Evolutionary conservation across 2,797 vertebrate species (phyloP).

Genomic region (Leptatherina wallacei): DNA sequence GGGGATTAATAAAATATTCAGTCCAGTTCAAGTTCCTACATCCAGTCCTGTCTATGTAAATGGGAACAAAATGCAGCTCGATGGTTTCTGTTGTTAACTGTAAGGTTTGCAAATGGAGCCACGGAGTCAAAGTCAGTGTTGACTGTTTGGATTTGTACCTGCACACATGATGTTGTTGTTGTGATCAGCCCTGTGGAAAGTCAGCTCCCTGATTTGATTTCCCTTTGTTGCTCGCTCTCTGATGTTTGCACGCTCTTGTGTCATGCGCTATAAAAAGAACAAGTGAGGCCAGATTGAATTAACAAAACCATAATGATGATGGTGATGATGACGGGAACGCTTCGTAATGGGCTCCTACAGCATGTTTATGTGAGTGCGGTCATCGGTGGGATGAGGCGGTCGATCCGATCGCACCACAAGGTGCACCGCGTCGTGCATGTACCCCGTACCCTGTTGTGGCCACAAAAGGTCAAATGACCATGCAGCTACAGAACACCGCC

Average conservation of each 20-base stretch:
- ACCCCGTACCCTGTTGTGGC: constrained; percentile 38
- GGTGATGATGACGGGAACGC: constrained; percentile 56
- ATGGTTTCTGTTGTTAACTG: background rate
- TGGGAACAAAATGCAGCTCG: too few species aligned
- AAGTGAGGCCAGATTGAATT: constrained; percentile 70
- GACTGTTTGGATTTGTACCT: background rate
- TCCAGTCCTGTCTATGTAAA: too few species aligned
- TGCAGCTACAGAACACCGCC: constrained; percentile 35
- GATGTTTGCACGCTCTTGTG: constrained; percentile 38
- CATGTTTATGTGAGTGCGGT: constrained; percentile 17
- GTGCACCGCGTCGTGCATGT: constrained; percentile 18
- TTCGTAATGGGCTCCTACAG: constrained; percentile 54
- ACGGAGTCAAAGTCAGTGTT: background rate
- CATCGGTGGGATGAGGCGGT: constrained; percentile 33
- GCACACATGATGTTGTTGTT: background rate
- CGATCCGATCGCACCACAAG: constrained; percentile 13
- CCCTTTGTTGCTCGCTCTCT: constrained; percentile 3
- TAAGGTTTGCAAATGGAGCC: background rate
- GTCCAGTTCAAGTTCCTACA: too few species aligned
- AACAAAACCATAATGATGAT: constrained; percentile 68
- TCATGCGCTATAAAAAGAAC: constrained; percentile 77
- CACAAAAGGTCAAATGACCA: constrained; percentile 51
- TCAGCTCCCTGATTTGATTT: constrained; percentile 49
- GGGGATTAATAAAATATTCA: too few species aligned
- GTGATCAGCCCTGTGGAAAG: background rate